A percentile compares a stretch with the other conserved stretches of the same genome.
These are phyloP conservation scores for Cromileptes altivelis DNA, from an alignment of 2,113 vertebrate species.

Conservation along the genomic window DNA sequence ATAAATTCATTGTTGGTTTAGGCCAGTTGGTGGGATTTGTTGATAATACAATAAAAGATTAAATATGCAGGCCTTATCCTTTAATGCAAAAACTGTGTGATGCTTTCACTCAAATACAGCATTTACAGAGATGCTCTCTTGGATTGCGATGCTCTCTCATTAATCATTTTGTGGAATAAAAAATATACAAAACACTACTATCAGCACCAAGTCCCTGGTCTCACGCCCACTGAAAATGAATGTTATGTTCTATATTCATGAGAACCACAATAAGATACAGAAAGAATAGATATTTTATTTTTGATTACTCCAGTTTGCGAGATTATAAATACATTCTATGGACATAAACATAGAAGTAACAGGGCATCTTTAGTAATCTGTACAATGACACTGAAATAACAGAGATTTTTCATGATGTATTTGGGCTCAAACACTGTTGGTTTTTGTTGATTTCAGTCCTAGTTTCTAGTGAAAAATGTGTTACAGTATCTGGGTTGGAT, in stretches of 20 bases:
- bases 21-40: constrained; percentile 37
- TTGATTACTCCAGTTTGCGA: constrained; percentile 65
- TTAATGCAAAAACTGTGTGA: constrained; percentile 25
- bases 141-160: constrained; percentile 26
- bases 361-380: constrained; percentile 70
- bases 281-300: constrained; percentile 79
- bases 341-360: constrained; percentile 75
- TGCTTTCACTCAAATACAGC: constrained; percentile 22
- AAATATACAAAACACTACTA: constrained; percentile 57
- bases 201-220: constrained; percentile 29
- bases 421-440: constrained; percentile 54
- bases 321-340: constrained; percentile 79
- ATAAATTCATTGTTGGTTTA: constrained; percentile 33
- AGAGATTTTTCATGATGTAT: constrained; percentile 59
- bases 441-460: constrained; percentile 53
- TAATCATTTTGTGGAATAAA: constrained; percentile 28
- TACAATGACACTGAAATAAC: constrained; percentile 68
- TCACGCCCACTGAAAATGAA: constrained; percentile 30
- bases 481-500: constrained; percentile 56
- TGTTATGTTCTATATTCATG: constrained; percentile 61
- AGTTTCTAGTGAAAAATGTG: constrained; percentile 58
- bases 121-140: constrained; percentile 25
- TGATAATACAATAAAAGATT: constrained; percentile 30
- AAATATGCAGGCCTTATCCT: constrained; percentile 23
- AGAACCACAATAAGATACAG: constrained; percentile 68